A percentile compares a stretch with the other conserved stretches of the same genome.
Conservation (phyloP, 37 sponge, comb jelly and placozoan genomes). For the Ephydatia muelleri region DNA sequence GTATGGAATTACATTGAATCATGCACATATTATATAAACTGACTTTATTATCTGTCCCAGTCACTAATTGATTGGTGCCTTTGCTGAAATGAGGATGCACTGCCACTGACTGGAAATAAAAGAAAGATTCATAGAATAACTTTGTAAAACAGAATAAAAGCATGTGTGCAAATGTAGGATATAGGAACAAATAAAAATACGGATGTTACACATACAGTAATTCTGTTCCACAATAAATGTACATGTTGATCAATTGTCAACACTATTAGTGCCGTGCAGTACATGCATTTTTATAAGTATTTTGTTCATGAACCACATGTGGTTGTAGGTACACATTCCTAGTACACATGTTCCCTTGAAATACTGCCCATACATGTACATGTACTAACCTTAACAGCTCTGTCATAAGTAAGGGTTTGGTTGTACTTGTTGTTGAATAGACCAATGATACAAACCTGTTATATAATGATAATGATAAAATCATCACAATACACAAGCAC, state of each 20-base stretch:
- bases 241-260: background rate
- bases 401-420: constrained; percentile 45
- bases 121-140: no score
- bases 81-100: constrained; percentile 80
- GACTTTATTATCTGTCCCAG: constrained; percentile 65
- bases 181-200: no score
- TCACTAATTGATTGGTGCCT: constrained; percentile 47
- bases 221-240: background rate
- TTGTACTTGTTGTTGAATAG: constrained; percentile 81
- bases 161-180: no score
- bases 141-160: no score
- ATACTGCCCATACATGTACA: no score
- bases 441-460: constrained; percentile 73
- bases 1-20: no score
- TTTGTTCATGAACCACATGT: no score
- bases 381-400: constrained; percentile 56
- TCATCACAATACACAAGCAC: background rate
- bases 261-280: no score
- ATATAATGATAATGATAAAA: background rate
- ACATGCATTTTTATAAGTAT: no score
- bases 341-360: background rate
- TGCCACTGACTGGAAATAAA: constrained; percentile 62
- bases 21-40: background rate
- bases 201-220: no score
- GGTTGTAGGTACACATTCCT: background rate